A percentile compares a stretch with the other conserved stretches of the same genome.
Evolutionary conservation across 2,888 invertebrate species (phyloP).

Genomic region (Teinopalpus imperialis): DNA sequence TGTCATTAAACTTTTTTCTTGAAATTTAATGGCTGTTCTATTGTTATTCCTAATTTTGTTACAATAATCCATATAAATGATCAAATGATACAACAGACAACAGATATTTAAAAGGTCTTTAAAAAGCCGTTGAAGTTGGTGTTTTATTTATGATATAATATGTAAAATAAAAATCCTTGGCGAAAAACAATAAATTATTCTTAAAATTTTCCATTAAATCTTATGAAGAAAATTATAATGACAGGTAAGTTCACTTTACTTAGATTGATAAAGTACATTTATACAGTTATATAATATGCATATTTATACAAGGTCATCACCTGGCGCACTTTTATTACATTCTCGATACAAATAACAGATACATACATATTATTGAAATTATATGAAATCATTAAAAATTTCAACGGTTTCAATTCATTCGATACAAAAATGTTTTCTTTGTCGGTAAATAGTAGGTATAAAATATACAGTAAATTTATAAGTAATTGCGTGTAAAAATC

Average conservation of each 20-base stretch:
- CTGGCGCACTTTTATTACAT: constrained; percentile 16
- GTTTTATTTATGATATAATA: no score
- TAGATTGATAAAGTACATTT: constrained; percentile 18
- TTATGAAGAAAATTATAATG: constrained; percentile 10
- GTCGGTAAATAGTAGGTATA: constrained; percentile 57
- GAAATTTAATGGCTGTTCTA: not conserved
- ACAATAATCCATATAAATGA: no score
- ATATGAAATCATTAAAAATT: constrained; percentile 30
- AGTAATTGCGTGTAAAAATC: constrained; percentile 68
- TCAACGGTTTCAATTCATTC: constrained; percentile 31
- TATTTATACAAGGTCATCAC: constrained; percentile 17
- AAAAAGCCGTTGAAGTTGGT: no score
- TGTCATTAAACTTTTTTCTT: constrained; percentile 23
- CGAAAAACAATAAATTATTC: no score
- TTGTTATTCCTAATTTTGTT: no score
- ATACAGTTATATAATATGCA: constrained; percentile 17
- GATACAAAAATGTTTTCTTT: constrained; percentile 41
- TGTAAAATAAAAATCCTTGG: no score
- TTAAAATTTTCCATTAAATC: no score
- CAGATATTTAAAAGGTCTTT: no score
- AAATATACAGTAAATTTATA: constrained; percentile 69
- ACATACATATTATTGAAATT: constrained; percentile 25
- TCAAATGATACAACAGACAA: no score
- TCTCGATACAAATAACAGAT: constrained; percentile 13
- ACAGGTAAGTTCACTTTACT: constrained; percentile 12